Evolutionary conservation across 2,797 vertebrate species (phyloP).

Genomic region (Ctenosaura bakeri): DNA sequence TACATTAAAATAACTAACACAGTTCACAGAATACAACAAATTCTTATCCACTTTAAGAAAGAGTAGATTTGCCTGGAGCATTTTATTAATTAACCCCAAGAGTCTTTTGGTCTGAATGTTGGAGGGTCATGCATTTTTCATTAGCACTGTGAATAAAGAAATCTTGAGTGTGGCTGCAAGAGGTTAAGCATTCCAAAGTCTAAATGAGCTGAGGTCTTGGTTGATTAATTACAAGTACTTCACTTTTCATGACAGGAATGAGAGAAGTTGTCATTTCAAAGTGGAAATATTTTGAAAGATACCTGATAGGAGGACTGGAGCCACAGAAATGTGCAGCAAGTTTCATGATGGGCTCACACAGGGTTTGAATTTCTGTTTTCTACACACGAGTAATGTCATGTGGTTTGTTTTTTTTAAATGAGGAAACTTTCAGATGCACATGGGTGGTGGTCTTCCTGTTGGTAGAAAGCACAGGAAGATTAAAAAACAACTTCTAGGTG

Average conservation of each 20-base stretch:
- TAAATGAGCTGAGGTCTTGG: not conserved
- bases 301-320: not conserved
- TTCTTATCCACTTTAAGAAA: conserved; percentile 1
- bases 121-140: conserved; percentile 43
- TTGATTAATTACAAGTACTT: not conserved
- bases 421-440: not conserved
- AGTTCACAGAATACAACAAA: not conserved
- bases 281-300: not conserved
- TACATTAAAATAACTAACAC: conserved; percentile 6
- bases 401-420: not conserved
- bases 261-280: not conserved
- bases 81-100: conserved; percentile 43
- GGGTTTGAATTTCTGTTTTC: not conserved
- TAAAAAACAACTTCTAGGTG: not conserved
- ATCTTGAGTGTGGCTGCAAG: not conserved
- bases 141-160: not conserved
- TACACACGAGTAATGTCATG: not conserved
- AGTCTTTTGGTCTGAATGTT: conserved; percentile 28
- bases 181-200: conserved; percentile 23
- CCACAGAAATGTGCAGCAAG: not conserved
- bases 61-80: not conserved
- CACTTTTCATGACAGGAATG: not conserved
- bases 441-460: not conserved
- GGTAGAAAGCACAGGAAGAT: too few species aligned
- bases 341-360: not conserved